These are phyloP conservation scores for Euschistus heros DNA, from an alignment of 1,140 invertebrate species.

Conservation along the genomic window DNA sequence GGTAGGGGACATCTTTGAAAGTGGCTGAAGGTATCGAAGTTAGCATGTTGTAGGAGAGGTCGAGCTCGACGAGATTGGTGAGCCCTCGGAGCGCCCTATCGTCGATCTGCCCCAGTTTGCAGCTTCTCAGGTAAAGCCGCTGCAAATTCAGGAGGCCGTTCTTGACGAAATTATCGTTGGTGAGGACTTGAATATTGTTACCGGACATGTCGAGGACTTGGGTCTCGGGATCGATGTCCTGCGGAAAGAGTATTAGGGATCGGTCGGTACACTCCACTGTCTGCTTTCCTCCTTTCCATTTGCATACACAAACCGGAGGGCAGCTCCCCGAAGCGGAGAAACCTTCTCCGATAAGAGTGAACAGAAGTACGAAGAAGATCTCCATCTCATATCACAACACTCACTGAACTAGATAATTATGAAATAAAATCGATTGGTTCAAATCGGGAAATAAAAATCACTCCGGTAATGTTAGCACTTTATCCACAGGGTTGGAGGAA, in stretches of 20 bases:
- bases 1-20: constrained; percentile 62
- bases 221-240: constrained; percentile 69
- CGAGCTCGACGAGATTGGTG: constrained; percentile 78
- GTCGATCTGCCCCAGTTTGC: constrained; percentile 75
- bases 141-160: constrained; percentile 76
- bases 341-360: constrained; percentile 10
- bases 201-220: constrained; percentile 81
- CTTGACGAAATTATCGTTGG: constrained; percentile 65
- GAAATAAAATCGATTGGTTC: neutral
- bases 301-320: constrained; percentile 70
- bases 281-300: constrained; percentile 86
- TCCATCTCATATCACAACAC: constrained; percentile 10
- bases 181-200: constrained; percentile 71
- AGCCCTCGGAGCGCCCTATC: constrained; percentile 66
- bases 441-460: neutral
- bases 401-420: neutral
- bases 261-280: constrained; percentile 79
- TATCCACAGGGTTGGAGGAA: neutral
- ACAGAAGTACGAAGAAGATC: constrained; percentile 19
- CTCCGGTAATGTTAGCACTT: neutral
- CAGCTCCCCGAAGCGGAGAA: constrained; percentile 42
- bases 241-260: constrained; percentile 67
- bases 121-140: constrained; percentile 67
- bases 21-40: constrained; percentile 63
- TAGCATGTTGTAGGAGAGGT: constrained; percentile 72